These are phyloP conservation scores for Fratercula arctica DNA, from an alignment of 2,797 vertebrate species.

Conservation along the genomic window DNA sequence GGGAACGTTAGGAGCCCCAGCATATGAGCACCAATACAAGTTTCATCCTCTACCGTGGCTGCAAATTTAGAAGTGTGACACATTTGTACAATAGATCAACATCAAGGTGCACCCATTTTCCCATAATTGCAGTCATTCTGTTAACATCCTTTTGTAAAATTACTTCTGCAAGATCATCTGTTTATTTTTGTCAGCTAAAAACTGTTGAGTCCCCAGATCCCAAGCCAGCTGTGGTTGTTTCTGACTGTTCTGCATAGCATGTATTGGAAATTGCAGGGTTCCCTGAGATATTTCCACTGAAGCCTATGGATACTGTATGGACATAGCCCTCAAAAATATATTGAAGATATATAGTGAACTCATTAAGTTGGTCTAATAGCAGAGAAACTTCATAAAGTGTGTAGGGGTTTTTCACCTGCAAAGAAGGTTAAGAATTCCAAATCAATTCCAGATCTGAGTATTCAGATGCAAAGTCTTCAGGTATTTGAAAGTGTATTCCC, in stretches of 20 bases:
- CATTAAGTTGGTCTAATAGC: not conserved
- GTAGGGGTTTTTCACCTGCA: not conserved
- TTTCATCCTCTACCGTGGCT: not conserved
- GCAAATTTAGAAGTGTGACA: not conserved
- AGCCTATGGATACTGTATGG: not conserved
- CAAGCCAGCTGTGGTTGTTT: not conserved
- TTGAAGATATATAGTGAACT: not conserved
- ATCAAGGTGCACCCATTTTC: not conserved
- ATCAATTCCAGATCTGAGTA: not conserved
- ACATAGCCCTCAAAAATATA: not conserved
- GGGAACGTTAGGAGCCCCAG: not conserved
- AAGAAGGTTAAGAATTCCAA: not conserved
- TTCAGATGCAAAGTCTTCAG: not conserved
- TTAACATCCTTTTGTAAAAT: conserved; percentile 2
- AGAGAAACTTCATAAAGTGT: not conserved
- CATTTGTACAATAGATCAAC: not conserved
- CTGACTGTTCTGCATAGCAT: not conserved
- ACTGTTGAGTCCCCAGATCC: not conserved
- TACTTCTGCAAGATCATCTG: not conserved
- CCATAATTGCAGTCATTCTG: not conserved
- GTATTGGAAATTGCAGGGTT: not conserved
- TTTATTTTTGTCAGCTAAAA: conserved; percentile 12
- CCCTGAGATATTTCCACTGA: not conserved
- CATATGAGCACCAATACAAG: not conserved
- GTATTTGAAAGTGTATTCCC: not conserved